These are phyloP conservation scores for Pararge aegeria DNA, from an alignment of 1,140 invertebrate genomes.

Conservation along the genomic window DNA sequence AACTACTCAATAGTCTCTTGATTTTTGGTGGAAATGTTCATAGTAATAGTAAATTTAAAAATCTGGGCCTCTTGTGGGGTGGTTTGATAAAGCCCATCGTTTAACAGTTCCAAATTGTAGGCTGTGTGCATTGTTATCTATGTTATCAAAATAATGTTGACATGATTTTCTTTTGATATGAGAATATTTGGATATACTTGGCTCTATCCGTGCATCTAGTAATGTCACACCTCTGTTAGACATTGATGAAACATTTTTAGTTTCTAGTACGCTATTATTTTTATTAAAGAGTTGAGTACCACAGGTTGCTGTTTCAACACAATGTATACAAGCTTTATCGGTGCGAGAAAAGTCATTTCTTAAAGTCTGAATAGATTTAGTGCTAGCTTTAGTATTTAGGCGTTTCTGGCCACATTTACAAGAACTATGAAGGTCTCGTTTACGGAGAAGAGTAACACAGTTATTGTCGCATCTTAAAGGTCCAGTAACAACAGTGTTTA, in stretches of 20 bases:
- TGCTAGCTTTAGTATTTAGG: constrained; percentile 24
- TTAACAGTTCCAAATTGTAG: constrained; percentile 27
- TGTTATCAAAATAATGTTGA: neutral
- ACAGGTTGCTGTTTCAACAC: constrained; percentile 40
- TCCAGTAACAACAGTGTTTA: constrained; percentile 48
- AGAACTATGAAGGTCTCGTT: constrained; percentile 31
- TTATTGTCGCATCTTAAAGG: constrained; percentile 44
- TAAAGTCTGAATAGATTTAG: constrained; percentile 48
- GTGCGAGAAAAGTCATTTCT: constrained; percentile 22
- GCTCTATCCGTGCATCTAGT: neutral
- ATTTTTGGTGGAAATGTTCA: too few relatives aligned
- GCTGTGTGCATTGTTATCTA: neutral
- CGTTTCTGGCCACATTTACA: constrained; percentile 42
- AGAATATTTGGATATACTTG: neutral
- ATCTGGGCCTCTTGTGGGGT: constrained; percentile 52
- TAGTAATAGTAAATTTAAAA: constrained; percentile 51
- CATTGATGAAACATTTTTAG: neutral
- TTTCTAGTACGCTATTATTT: neutral
- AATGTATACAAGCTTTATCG: constrained; percentile 52
- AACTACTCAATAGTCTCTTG: constrained; percentile 11
- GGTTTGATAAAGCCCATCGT: constrained; percentile 51
- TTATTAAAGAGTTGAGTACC: constrained; percentile 46
- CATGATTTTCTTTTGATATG: neutral
- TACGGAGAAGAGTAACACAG: constrained; percentile 46
- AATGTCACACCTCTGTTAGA: too few relatives aligned